Conservation (phyloP, 2,113 vertebrate species). For the Choloepus hoffmanni region DNA sequence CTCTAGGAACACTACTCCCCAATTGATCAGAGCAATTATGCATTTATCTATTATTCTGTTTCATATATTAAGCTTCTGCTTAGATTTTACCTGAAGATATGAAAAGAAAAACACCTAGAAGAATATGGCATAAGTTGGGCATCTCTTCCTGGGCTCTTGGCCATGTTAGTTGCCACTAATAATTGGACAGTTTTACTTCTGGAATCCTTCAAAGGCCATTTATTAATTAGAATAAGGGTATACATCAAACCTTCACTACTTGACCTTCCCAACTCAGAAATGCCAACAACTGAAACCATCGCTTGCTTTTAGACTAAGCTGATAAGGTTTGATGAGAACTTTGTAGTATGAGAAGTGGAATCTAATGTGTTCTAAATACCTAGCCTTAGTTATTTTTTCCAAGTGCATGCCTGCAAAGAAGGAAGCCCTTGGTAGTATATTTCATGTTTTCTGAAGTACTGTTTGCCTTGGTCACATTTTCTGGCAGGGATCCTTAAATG, state of each 20-base stretch:
- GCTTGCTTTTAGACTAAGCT: conserved; percentile 44
- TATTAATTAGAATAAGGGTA: not conserved
- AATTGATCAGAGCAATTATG: not conserved
- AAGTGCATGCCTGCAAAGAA: not conserved
- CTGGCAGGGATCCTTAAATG: not conserved
- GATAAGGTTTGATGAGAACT: not conserved
- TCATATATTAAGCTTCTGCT: not conserved
- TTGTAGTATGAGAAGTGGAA: not conserved
- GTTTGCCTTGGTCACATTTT: conserved; percentile 17
- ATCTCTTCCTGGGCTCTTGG: not conserved
- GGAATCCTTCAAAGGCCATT: not conserved
- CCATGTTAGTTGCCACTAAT: conserved; percentile 7
- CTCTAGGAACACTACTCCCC: not conserved
- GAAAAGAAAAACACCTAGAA: not conserved
- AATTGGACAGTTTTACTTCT: not conserved
- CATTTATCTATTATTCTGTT: not conserved
- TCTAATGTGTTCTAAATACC: conserved; percentile 34
- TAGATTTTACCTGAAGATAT: not conserved
- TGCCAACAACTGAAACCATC: not conserved
- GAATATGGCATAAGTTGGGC: not conserved
- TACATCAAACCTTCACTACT: not conserved
- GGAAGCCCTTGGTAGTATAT: not conserved
- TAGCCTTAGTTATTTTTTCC: not conserved
- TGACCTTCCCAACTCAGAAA: conserved; percentile 13
- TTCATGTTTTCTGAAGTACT: conserved; percentile 54